phyloP scores from a whole-genome alignment of 2,797 vertebrate genomes.

The Megalops cyprinoides region DNA sequence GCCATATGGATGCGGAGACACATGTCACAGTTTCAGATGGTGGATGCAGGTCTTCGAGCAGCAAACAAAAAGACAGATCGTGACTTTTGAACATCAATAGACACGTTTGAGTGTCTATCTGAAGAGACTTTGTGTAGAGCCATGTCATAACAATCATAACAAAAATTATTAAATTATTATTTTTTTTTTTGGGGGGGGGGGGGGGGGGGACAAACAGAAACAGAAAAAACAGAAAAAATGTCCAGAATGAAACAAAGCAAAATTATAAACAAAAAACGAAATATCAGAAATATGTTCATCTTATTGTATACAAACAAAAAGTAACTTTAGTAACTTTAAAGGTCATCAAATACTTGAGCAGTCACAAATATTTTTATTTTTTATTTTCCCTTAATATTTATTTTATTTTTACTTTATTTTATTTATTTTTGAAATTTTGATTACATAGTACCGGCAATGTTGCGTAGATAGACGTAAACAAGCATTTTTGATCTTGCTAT shows the following conservation, averaged over 20 bases:
- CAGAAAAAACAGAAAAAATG: too few species aligned
- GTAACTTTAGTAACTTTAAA: background rate
- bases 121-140: background rate
- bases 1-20: constrained; percentile 67
- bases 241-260: too few species aligned
- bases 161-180: background rate
- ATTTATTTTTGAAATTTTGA: background rate
- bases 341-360: background rate
- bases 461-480: background rate
- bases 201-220: too few species aligned
- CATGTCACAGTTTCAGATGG: constrained; percentile 49
- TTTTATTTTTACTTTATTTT: too few species aligned
- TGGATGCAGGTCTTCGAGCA: background rate
- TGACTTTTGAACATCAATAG: background rate
- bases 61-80: background rate
- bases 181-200: too few species aligned
- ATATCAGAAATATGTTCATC: background rate
- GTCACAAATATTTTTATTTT: background rate
- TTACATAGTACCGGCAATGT: background rate
- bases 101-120: background rate
- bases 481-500: background rate
- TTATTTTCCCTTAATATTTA: too few species aligned
- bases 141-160: background rate
- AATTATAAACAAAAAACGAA: background rate
- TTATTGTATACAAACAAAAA: background rate